A percentile compares a stretch with the other conserved stretches of the same genome.
These are phyloP conservation scores for Oriolus oriolus DNA, from an alignment of 2,113 vertebrate species.

Conservation along the genomic window DNA sequence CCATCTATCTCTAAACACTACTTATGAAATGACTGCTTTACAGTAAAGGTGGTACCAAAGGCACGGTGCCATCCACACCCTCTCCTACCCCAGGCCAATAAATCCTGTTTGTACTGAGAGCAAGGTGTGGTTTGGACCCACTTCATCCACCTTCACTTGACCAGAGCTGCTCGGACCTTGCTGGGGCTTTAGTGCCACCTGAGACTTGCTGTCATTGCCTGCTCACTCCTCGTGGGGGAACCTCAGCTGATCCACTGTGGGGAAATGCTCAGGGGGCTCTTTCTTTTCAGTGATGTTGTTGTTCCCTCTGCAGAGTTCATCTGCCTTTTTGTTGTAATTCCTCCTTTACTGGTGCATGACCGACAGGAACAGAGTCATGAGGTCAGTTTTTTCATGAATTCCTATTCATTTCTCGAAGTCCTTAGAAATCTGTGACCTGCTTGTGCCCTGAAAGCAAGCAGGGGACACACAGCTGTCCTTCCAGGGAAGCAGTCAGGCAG, in stretches of 20 bases:
- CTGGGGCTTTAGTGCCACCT: not conserved
- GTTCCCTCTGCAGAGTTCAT: not conserved
- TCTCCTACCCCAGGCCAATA: not conserved
- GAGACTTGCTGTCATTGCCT: not conserved
- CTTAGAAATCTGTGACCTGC: not conserved
- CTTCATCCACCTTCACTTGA: accelerated
- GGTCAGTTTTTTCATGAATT: not conserved
- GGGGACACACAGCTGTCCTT: not conserved
- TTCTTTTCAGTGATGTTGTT: not conserved
- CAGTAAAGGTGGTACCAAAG: not conserved
- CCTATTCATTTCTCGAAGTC: not conserved
- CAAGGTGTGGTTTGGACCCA: not conserved
- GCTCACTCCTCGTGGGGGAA: accelerated
- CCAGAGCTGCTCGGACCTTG: not conserved
- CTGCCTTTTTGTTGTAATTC: not conserved
- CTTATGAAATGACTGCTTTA: not conserved
- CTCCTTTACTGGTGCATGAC: not conserved
- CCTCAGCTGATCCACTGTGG: accelerated
- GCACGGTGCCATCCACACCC: accelerated
- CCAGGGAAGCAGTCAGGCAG: not conserved
- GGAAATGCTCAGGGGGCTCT: accelerated
- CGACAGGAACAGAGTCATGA: not conserved
- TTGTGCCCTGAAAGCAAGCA: not conserved
- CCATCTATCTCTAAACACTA: not conserved
- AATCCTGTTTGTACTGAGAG: not conserved